Percentiles rank a stretch among this genome's conserved stretches.
Conservation (phyloP, 2,113 vertebrate genomes). For the Dasyornis broadbenti region DNA sequence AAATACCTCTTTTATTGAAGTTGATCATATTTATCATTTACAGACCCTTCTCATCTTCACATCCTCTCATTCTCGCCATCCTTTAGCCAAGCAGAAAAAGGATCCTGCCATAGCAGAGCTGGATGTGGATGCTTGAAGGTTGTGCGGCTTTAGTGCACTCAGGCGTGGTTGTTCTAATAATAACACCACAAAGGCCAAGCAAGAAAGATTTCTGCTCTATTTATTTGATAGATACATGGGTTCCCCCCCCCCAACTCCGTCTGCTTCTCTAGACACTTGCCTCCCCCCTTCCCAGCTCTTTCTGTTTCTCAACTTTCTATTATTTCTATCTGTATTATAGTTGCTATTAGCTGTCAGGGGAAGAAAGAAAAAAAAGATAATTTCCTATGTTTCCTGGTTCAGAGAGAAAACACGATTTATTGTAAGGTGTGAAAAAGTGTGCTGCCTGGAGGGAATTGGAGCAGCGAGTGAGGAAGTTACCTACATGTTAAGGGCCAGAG, state of each 20-base stretch:
- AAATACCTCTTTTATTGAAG: slow-evolving; percentile 27
- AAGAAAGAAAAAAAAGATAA: background rate
- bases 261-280: slow-evolving; percentile 28
- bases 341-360: background rate
- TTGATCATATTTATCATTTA: slow-evolving; percentile 21
- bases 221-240: slow-evolving; percentile 55
- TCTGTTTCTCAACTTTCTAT: background rate
- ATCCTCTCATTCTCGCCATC: background rate
- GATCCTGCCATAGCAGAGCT: background rate
- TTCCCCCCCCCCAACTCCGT: slow-evolving; percentile 9
- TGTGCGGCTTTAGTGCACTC: slow-evolving; percentile 43
- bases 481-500: background rate
- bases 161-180: slow-evolving; percentile 67
- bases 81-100: background rate
- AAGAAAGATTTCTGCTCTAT: slow-evolving; percentile 69
- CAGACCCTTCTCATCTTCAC: background rate
- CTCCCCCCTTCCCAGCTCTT: background rate
- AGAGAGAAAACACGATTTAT: background rate
- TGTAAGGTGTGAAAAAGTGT: background rate
- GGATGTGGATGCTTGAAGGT: slow-evolving; percentile 43
- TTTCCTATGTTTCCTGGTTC: background rate
- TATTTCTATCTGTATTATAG: background rate
- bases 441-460: background rate
- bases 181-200: slow-evolving; percentile 65
- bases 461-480: background rate